Base-by-base conservation (phyloP, 2,113 vertebrate genomes). In the Colius striatus region DNA sequence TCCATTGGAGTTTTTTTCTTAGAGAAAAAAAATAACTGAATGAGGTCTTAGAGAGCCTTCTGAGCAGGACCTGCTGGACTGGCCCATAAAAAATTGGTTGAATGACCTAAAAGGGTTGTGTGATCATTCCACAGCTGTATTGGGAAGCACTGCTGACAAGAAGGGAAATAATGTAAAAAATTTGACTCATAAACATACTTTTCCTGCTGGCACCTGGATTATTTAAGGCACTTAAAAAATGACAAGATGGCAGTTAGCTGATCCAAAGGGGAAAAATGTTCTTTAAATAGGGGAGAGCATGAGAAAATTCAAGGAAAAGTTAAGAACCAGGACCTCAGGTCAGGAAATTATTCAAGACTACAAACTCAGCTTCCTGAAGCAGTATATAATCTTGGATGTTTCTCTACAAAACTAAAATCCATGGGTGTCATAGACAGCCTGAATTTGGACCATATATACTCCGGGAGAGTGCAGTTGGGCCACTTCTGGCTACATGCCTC, bases 181-280 rank as follows among this genome's bases (percentile, higher is more conserved):
- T 57, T 2, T 93, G 22, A 89, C 26, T 92, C 70, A 71, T 47
- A 86, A 93, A 90, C 43, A 80, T 38, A 61, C 45, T 84, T 92
- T 60, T 87, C 23, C 20, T 89, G 29, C 79, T 89, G 80, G 73
- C 66, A 96, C 50, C n/a, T 87, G 70, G 45, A 32, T 86, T 92
- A 92, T 72, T 93, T 61, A 75, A 84, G 71, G 71, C 70, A 87
- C 27, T 85, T 94, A 23, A 66, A 82, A 94, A 87, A 91, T 76
- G 3, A 76, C 53, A 91, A 72, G 4, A 88, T 51, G 63, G n/a
- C 30, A 94, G 58, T 12, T 22, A 18, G 45, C 61, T 89, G 30
- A 95, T 63, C 38, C 81, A 87, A 89, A 66, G 9, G 4, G 29
- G 25, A 12, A 87, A 90, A 92, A 68, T 34, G 27, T 79, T 94